These are phyloP conservation scores for Lasioglossum albipes DNA, from an alignment of 1,140 invertebrate genomes.

Conservation along the genomic window DNA sequence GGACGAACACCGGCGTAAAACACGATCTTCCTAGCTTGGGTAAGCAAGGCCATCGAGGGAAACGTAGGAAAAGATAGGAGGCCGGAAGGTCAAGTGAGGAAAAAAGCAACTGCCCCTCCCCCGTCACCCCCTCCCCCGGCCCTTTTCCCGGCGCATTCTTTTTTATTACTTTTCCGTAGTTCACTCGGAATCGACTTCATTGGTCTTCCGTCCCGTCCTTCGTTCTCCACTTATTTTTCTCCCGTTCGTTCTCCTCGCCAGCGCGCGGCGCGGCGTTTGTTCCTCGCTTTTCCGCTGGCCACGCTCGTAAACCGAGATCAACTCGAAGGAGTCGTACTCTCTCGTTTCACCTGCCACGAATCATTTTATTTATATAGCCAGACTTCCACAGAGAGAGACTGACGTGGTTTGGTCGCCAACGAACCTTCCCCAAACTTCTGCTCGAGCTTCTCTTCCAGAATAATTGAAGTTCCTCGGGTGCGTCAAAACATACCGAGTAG, in stretches of 20 bases:
- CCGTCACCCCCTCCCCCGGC: no score
- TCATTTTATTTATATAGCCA: constrained; percentile 34
- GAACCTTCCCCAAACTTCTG: background rate
- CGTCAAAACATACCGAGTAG: background rate
- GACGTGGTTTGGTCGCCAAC: background rate
- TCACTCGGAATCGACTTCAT: constrained; percentile 33
- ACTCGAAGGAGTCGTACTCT: constrained; percentile 12
- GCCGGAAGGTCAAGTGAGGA: constrained; percentile 21
- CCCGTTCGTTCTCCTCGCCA: background rate
- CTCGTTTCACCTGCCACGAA: constrained; percentile 26
- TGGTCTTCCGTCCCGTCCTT: background rate
- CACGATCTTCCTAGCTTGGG: constrained; percentile 29
- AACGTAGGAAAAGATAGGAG: constrained; percentile 11
- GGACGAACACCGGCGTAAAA: constrained; percentile 34
- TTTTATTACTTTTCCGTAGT: constrained; percentile 33
- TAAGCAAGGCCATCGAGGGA: constrained; percentile 16
- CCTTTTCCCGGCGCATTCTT: constrained; percentile 2
- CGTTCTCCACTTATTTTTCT: constrained; percentile 3
- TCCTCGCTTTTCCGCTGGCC: constrained; percentile 24
- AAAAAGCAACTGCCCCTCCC: background rate
- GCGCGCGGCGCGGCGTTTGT: background rate
- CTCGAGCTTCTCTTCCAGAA: background rate
- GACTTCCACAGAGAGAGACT: background rate
- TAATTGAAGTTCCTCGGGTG: background rate
- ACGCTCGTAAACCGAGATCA: constrained; percentile 39